Base-by-base conservation (phyloP, 2,113 vertebrate genomes). In the Channa argus region DNA sequence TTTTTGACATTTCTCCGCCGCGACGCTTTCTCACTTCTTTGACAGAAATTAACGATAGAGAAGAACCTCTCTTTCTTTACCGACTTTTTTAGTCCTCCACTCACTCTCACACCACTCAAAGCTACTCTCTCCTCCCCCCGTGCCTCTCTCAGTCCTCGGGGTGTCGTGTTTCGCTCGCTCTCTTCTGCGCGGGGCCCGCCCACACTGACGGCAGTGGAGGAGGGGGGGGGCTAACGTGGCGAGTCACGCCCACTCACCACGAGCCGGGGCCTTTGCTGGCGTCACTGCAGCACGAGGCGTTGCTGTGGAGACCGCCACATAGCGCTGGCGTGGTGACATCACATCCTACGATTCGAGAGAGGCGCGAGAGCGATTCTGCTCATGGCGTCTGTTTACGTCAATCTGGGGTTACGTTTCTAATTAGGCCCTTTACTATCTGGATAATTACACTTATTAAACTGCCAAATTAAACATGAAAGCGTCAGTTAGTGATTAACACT, bases 151-250 rank as follows among this genome's bases (percentile, higher is more conserved):
- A 10, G 83, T 87, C 88, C 91, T 87, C 90, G 58, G 84, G 94
- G 95, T 94, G 93, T 95, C 93, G 95, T 94, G 95, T 95, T 96
- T 95, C 95, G 89, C 92, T 94, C 91, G 84, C 91, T 91, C 91
- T 90, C 92, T 92, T 83, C 94, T 65, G 85, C 73, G 74, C 78
- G 58, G 74, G 77, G 67, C 92, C 93, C 94, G 93, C 92, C 93
- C 89, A 92, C 92, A 91, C 82, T 84, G 86, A 83, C 77, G 74
- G 55, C 37, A 60, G 77, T 41, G 43, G 52, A 24, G 54, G 12
- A 13, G 75, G 63, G 83, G 78, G 72, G 82, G 87, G 77, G 63
- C 58, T 75, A 84, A 85, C 79, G 82, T 86, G 81, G 84, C 68
- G 84, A 88, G 92, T 88, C 92, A 93, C 94, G 89, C 93, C 93